Evolutionary conservation across 2,797 vertebrate genomes (phyloP).

Genomic region (Peromyscus eremicus): DNA sequence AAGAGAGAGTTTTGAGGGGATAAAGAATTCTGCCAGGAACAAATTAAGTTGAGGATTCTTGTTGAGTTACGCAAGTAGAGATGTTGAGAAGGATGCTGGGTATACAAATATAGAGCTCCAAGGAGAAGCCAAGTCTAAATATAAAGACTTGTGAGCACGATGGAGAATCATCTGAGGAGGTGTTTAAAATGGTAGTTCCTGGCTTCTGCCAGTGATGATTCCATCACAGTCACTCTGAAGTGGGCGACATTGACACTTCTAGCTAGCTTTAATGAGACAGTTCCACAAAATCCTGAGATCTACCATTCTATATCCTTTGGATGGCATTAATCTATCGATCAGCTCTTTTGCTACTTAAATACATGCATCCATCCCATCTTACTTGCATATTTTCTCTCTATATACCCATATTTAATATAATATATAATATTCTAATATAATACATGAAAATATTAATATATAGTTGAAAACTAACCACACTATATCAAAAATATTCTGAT

Average conservation of each 20-base stretch:
- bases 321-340: neutral
- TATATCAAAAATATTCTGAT: neutral
- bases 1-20: neutral
- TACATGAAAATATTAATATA: neutral
- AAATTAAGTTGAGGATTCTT: neutral
- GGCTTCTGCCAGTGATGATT: neutral
- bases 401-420: neutral
- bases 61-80: neutral
- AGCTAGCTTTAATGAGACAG: slow-evolving; percentile 43
- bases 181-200: neutral
- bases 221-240: neutral
- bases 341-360: slow-evolving; percentile 21
- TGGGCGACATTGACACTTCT: slow-evolving; percentile 2
- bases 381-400: slow-evolving; percentile 16
- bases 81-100: neutral
- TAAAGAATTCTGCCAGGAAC: neutral
- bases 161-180: neutral
- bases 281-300: neutral
- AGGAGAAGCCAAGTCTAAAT: neutral
- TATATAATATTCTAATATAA: neutral
- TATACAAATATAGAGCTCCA: neutral
- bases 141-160: neutral
- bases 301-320: neutral
- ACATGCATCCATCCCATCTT: neutral
- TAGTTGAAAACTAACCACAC: neutral